Conservation (phyloP, 1,140 invertebrate species). For the Formica selysi region DNA sequence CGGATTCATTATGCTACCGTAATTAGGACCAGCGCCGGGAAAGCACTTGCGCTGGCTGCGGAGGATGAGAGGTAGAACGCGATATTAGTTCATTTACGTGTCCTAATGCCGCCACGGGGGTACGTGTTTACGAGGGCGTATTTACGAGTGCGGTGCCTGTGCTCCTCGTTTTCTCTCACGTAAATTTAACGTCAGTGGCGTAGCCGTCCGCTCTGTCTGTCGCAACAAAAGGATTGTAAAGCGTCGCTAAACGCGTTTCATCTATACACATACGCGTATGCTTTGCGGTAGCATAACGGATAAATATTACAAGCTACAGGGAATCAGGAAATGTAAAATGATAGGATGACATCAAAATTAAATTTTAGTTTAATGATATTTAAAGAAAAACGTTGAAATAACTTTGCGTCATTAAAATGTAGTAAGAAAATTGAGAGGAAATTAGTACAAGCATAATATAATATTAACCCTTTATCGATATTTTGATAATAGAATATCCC, state of each 20-base stretch:
- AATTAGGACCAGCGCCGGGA: slow-evolving; percentile 71
- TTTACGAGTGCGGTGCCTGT: slow-evolving; percentile 59
- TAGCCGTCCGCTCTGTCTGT: slow-evolving; percentile 40
- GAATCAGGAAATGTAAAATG: slow-evolving; percentile 10
- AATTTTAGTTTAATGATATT: not conserved
- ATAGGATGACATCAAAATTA: not conserved
- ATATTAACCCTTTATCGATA: not conserved
- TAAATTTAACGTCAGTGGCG: slow-evolving; percentile 55
- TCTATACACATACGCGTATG: not conserved
- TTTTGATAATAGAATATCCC: no score
- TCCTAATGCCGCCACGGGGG: slow-evolving; percentile 68
- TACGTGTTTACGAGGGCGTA: slow-evolving; percentile 69
- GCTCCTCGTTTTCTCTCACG: slow-evolving; percentile 54
- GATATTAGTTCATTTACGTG: slow-evolving; percentile 76
- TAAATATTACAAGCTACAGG: slow-evolving; percentile 37
- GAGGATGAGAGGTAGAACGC: slow-evolving; percentile 56
- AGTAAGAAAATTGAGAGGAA: not conserved
- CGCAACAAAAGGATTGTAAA: slow-evolving; percentile 52
- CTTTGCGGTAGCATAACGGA: slow-evolving; percentile 17
- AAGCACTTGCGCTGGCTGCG: slow-evolving; percentile 65
- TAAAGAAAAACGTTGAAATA: not conserved
- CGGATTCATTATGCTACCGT: slow-evolving; percentile 68
- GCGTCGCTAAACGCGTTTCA: slow-evolving; percentile 16
- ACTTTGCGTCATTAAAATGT: not conserved
- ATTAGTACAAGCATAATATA: not conserved